Evolutionary conservation across 2,113 vertebrate species (phyloP), one percentile per base, ranked within the genome.

Genomic region (Cynoglossus semilaevis): DNA sequence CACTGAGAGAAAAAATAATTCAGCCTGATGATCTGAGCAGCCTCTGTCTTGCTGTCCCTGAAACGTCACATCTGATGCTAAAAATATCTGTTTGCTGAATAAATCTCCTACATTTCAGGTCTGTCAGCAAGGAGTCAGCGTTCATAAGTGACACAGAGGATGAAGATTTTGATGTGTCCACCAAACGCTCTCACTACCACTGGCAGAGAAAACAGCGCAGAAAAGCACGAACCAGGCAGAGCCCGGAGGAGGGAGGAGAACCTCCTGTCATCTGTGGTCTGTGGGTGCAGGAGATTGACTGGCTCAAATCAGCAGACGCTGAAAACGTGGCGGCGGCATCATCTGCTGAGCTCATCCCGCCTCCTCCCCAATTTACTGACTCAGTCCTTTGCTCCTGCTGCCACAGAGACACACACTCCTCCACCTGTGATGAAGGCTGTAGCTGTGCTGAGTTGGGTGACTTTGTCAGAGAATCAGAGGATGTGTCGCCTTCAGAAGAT

Each of bases 401-500:
- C 76, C 91, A 85, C 79, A 91, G 91, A 76, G 90, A 87, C 50
- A 37, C 75, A 90, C 0, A 62, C 88, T 0, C 89, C 78, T n/a
- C 11, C 34, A n/a, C 5, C 5, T 5, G 2, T 2, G 49, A 14
- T 14, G 58, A 37, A 15, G 56, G 34, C 52, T 55, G 58, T 53
- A 50, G 62, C 59, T 52, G 53, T 29, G 34, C 50, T 29, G 62
- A 5, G 10, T 58, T 48, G 18, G 19, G 51, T 0, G 59, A 51
- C 15, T 37, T 55, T 4, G 49, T 1, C 5, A 1, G 15, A 22
- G 47, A 50, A 50, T 15, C 16, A 1, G 58, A 75, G 46, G 60
- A 41, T 1, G 19, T 6, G 36, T 49, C 51, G 1, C 46, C 2
- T 1, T 70, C 60, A 1, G 69, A 67, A 18, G 70, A 55, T 41